Evolutionary conservation across 2,113 vertebrate genomes (phyloP), one percentile per base, ranked within the genome.

Genomic region (Edolisoma coerulescens): DNA sequence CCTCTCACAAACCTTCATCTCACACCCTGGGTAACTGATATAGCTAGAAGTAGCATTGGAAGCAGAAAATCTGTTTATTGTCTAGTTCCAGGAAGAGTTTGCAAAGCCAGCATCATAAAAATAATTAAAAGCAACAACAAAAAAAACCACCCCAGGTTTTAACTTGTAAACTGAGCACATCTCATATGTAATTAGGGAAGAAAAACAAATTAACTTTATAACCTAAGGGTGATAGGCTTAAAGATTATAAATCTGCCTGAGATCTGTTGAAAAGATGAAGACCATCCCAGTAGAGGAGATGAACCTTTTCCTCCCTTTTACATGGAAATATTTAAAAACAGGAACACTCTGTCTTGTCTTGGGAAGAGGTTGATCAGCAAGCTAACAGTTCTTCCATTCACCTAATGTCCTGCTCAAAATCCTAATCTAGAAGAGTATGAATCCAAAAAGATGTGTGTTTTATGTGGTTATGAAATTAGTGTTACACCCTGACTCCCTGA

Each of bases 161-260:
- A 83, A 74, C 70, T 93, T 80, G 63, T 59, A 96, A 91, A 80
- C 59, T 80, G 39, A 85, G 39, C 33, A 95, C 61, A 73, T 83
- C 54, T 86, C 47, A n/a, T 65, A 47, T 21, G 30, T 82, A 91
- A 91, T 79, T 90, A 83, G 35, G 21, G 18, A 87, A 50, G 0
- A 2, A 74, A 96, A 87, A 94, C 83, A 89, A 91, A 96, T 95
- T 95, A 94, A 91, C 47, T 83, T 95, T 74, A 67, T 90, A 90
- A 93, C 54, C 71, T 79, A 77, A 83, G 63, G 67, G 42, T 86
- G 71, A 41, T 59, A 74, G 90, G 80, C 75, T 77, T 88, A 63
- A 87, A 95, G 50, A 80, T 79, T 85, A 83, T 80, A 87, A 77
- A 85, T 89, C 35, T 3, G 5, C 17, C 70, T 83, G 42, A 85